These are phyloP conservation scores for Crambe crambe DNA, from an alignment of 37 sponge, comb jelly and placozoan species.

Conservation along the genomic window DNA sequence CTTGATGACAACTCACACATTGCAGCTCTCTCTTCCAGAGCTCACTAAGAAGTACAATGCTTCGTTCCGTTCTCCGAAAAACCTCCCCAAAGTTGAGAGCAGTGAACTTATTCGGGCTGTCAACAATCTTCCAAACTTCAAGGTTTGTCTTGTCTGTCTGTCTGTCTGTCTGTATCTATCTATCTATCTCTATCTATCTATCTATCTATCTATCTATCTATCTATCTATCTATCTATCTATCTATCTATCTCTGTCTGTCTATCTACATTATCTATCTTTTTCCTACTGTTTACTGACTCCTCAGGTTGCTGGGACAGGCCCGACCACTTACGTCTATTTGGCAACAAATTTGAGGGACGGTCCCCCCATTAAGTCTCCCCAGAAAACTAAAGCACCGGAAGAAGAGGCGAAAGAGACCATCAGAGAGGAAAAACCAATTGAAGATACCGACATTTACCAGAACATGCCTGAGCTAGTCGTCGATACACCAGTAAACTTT, in stretches of 20 bases:
- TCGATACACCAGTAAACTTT: neutral
- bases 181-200: too few species aligned
- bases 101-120: constrained; percentile 18
- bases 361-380: neutral
- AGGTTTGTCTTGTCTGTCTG: too few species aligned
- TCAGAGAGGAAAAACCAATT: neutral
- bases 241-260: too few species aligned
- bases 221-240: too few species aligned
- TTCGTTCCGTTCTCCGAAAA: constrained; percentile 1
- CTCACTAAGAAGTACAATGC: constrained; percentile 45
- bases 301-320: neutral
- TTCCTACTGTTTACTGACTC: neutral
- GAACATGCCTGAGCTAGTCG: neutral
- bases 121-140: constrained; percentile 29
- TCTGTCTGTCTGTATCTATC: too few species aligned
- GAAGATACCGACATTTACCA: neutral
- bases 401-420: neutral
- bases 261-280: too few species aligned
- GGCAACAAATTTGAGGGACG: neutral
- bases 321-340: neutral
- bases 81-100: neutral
- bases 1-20: neutral
- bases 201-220: too few species aligned
- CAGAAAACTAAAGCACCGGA: neutral
- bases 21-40: constrained; percentile 10